Conservation (phyloP, 2,113 vertebrate species). For the Silurus asotus region DNA sequence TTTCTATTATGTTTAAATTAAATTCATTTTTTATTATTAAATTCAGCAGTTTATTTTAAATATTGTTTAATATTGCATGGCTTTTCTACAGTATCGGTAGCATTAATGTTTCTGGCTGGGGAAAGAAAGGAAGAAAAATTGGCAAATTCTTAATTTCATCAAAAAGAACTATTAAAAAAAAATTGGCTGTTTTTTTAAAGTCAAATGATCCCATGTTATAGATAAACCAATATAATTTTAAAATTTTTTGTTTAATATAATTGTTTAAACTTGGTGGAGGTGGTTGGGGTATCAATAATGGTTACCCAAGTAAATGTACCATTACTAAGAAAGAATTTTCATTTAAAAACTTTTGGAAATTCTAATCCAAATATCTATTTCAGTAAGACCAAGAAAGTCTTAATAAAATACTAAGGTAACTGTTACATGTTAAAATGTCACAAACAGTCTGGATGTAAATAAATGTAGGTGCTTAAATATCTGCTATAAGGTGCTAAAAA, state of each 20-base stretch:
- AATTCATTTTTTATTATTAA: no score
- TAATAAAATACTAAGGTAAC: no score
- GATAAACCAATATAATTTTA: no score
- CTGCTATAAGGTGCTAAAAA: no score
- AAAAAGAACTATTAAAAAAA: not conserved
- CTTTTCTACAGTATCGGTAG: not conserved
- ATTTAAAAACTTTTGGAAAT: not conserved
- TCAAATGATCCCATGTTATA: no score
- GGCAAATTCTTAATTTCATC: not conserved
- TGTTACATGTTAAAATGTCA: not conserved
- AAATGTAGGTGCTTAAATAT: not conserved
- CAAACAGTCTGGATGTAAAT: no score
- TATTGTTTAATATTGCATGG: not conserved
- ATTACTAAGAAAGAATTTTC: not conserved
- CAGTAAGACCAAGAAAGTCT: not conserved
- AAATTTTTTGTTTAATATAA: no score
- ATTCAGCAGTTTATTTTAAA: no score
- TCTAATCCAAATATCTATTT: no score
- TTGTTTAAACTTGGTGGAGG: not conserved
- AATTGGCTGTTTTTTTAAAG: no score
- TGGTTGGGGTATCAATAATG: not conserved
- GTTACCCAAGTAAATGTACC: not conserved
- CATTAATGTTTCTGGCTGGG: not conserved
- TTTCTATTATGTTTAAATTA: no score
- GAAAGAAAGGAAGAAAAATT: not conserved